Base-by-base conservation (phyloP, 2,113 vertebrate species). In the Sisor rabdophorus region DNA sequence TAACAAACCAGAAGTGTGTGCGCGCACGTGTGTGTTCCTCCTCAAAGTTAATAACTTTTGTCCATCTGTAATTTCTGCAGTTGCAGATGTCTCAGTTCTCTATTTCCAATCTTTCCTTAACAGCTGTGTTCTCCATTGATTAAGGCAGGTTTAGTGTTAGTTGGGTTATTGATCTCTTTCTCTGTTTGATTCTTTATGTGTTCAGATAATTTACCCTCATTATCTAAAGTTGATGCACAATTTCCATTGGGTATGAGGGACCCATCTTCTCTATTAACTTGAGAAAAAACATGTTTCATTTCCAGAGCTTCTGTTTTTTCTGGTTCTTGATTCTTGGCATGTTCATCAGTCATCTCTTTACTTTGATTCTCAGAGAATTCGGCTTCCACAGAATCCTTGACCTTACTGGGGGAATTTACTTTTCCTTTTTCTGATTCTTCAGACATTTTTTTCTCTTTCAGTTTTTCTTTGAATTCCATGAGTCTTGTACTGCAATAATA, bases 391-490 rank as follows among this genome's bases (percentile, higher is more conserved):
- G 58, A 67, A 55, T 75, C 80, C 79, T 73, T 76, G 0, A 55
- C 79, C 47, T 72, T 55, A n/a, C 19, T 58, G 26, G 78, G 9
- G 0, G 52, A 44, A 65, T 82, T 17, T 26, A 81, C 44, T 71
- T 78, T 80, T 17, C 84, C 80, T 36, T 88, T 79, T 65, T 89
- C 87, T 17, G 84, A 84, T 20, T 78, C 76, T 76, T 84, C 91
- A 0, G 84, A 85, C 19, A 84, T 86, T 80, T 86, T 91, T 24
- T 59, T 79, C 65, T 91, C 88, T 55, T 76, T 76, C 71, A 91
- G 87, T 76, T 86, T 92, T 81, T 88, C 85, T 80, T 84, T 91
- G n/a, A 88, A 89, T 63, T 91, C 91, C 80, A 85, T 81, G 77
- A 89, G 68, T 74, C 71, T 87, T 74, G 87, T 80, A 79, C 90